These are phyloP conservation scores for Aphidoletes aphidimyza DNA, from an alignment of 2,888 invertebrate species.

Conservation along the genomic window DNA sequence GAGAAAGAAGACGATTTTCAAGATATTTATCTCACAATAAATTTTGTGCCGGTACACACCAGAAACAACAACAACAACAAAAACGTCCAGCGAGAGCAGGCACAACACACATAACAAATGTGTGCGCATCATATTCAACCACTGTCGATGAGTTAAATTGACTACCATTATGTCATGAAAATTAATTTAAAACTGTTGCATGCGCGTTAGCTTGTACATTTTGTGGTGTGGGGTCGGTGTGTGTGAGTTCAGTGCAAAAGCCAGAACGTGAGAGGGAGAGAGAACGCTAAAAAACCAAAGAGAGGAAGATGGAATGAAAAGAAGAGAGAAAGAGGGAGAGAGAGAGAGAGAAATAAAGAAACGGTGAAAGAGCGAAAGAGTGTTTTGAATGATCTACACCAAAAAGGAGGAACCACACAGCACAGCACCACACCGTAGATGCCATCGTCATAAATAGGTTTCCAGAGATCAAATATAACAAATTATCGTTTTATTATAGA, in stretches of 20 bases:
- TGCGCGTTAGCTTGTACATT: slow-evolving; percentile 21
- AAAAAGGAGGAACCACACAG: slow-evolving; percentile 14
- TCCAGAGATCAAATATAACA: slow-evolving; percentile 48
- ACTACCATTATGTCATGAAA: slow-evolving; percentile 51
- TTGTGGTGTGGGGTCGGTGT: neutral
- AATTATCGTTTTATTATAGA: slow-evolving; percentile 51
- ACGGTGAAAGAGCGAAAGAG: neutral
- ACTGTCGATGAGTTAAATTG: slow-evolving; percentile 44
- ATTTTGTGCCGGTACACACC: neutral
- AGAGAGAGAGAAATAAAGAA: no score
- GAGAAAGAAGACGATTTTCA: slow-evolving; percentile 22
- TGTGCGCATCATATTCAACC: slow-evolving; percentile 47
- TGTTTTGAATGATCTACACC: slow-evolving; percentile 28
- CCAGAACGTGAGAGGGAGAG: no score
- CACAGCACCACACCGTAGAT: neutral
- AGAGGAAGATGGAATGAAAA: no score
- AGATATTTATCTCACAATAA: slow-evolving; percentile 46
- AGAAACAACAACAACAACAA: neutral
- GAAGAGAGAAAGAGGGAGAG: no score
- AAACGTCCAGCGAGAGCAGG: no score
- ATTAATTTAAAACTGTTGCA: slow-evolving; percentile 49
- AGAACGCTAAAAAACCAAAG: no score
- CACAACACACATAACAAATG: neutral
- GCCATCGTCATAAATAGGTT: slow-evolving; percentile 22
- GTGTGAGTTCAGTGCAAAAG: no score